A percentile compares a stretch with the other conserved stretches of the same genome.
Evolutionary conservation across 2,888 invertebrate genomes (phyloP).

Genomic region (Polylopha cassiicola): DNA sequence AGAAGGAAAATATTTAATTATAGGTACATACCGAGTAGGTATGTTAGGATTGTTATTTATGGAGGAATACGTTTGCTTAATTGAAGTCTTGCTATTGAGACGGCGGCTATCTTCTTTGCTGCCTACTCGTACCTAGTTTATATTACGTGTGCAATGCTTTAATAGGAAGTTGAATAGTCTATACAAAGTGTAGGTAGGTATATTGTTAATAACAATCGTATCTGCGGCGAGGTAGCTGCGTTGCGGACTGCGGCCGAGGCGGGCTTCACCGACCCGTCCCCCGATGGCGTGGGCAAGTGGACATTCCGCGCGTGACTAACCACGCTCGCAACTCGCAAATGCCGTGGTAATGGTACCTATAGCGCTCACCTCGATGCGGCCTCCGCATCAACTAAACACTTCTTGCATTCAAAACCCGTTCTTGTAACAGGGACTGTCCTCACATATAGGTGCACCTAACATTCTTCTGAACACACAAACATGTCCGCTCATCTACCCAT

Average conservation of each 20-base stretch:
- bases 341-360: slow-evolving; percentile 44
- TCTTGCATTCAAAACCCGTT: slow-evolving; percentile 65
- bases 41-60: too few species aligned
- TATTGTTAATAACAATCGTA: slow-evolving; percentile 18
- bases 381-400: slow-evolving; percentile 58
- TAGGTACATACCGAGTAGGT: too few species aligned
- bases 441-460: slow-evolving; percentile 6
- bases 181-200: slow-evolving; percentile 1
- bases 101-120: too few species aligned
- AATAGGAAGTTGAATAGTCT: too few species aligned
- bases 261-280: slow-evolving; percentile 45
- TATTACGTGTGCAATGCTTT: too few species aligned
- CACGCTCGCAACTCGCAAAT: slow-evolving; percentile 40
- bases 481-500: background rate
- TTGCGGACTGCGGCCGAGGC: slow-evolving; percentile 17
- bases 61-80: too few species aligned
- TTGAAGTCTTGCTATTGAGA: too few species aligned
- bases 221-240: slow-evolving; percentile 13
- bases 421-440: slow-evolving; percentile 27
- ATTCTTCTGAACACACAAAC: slow-evolving; percentile 6
- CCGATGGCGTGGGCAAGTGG: slow-evolving; percentile 48
- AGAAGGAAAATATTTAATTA: too few species aligned
- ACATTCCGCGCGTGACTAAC: slow-evolving; percentile 69
- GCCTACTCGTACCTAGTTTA: too few species aligned
- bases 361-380: slow-evolving; percentile 65